These are phyloP conservation scores for Sericinus montela DNA, from an alignment of 2,888 invertebrate species.

Conservation along the genomic window DNA sequence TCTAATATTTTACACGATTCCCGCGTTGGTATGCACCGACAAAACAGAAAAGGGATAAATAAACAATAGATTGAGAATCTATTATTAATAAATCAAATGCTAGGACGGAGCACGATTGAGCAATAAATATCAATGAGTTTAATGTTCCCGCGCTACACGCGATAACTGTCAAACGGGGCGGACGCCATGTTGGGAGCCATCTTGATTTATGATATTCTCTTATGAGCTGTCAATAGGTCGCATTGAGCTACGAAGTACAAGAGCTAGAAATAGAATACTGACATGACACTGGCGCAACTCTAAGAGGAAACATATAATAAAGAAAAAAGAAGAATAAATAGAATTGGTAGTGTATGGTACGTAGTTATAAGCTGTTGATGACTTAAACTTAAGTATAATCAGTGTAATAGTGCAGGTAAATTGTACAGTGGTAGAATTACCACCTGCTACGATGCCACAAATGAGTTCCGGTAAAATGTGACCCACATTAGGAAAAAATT, in stretches of 20 bases:
- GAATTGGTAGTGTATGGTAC: too few species aligned
- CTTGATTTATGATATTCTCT: slow-evolving; percentile 68
- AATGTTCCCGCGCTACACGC: slow-evolving; percentile 73
- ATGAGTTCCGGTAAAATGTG: too few species aligned
- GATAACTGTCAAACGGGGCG: slow-evolving; percentile 66
- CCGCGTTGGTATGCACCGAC: slow-evolving; percentile 25
- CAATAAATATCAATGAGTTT: slow-evolving; percentile 78
- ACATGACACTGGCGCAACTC: too few species aligned
- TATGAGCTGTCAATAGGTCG: slow-evolving; percentile 63
- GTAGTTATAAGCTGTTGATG: too few species aligned
- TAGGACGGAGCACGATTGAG: slow-evolving; percentile 64
- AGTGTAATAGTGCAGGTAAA: too few species aligned
- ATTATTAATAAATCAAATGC: slow-evolving; percentile 68
- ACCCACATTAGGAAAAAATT: too few species aligned
- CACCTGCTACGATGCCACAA: too few species aligned
- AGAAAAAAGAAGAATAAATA: too few species aligned
- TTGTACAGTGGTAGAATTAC: too few species aligned
- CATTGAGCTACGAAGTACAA: slow-evolving; percentile 36
- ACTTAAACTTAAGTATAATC: too few species aligned
- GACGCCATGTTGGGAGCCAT: slow-evolving; percentile 71
- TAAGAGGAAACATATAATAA: too few species aligned
- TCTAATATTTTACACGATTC: slow-evolving; percentile 13
- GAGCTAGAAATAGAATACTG: slow-evolving; percentile 21
- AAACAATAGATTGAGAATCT: slow-evolving; percentile 66
- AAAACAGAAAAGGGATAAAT: slow-evolving; percentile 42